Evolutionary conservation across 2,113 vertebrate species (phyloP).

Genomic region (Podocnemis expansa): DNA sequence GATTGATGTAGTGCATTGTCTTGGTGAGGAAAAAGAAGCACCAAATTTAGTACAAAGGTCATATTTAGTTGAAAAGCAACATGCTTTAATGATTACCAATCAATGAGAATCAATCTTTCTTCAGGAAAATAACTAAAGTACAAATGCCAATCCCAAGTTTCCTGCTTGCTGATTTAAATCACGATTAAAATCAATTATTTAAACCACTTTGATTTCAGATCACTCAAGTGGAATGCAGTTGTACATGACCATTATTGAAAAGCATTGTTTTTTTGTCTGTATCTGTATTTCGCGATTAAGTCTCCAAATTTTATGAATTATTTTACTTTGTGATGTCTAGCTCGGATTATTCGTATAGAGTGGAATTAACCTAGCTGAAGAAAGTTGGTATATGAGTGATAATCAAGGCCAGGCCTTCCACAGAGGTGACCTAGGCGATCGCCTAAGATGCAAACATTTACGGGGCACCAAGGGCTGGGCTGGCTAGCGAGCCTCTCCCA

Average conservation of each 20-base stretch:
- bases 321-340: neutral
- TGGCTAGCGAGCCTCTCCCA: too few species aligned
- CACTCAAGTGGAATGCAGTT: neutral
- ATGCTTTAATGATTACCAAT: neutral
- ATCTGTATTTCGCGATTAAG: neutral
- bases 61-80: neutral
- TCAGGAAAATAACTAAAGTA: neutral
- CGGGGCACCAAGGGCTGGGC: too few species aligned
- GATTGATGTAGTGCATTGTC: neutral
- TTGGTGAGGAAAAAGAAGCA: neutral
- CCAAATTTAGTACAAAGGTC: neutral
- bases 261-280: neutral
- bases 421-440: too few species aligned
- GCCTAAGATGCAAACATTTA: too few species aligned
- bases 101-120: neutral
- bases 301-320: neutral
- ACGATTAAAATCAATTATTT: neutral
- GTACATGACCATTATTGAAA: neutral
- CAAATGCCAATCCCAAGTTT: neutral
- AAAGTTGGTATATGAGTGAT: neutral
- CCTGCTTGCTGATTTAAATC: neutral
- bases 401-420: too few species aligned
- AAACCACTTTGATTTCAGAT: neutral
- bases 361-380: neutral
- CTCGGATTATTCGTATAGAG: neutral